Percentiles rank a stretch among this genome's conserved stretches.
phyloP scores from a whole-genome alignment of 2,888 invertebrate genomes.

The Graphium colonna region DNA sequence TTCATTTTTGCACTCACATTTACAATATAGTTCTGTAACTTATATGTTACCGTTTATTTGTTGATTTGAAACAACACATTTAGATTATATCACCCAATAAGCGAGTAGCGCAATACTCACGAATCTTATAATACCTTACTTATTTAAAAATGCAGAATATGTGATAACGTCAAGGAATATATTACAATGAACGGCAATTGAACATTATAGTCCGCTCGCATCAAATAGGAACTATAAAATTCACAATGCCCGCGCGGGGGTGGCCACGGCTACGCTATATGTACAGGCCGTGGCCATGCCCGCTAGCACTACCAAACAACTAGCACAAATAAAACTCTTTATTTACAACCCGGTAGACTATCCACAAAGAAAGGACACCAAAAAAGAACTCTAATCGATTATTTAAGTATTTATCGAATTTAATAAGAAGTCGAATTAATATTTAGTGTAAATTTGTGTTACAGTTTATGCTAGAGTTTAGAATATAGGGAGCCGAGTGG shows the following conservation, averaged over 20 bases:
- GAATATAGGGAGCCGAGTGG: conserved; percentile 75
- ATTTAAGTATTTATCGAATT: conserved; percentile 46
- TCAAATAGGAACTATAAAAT: conserved; percentile 80
- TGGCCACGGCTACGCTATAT: conserved; percentile 45
- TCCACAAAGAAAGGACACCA: conserved; percentile 65
- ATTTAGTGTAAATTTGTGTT: conserved; percentile 66
- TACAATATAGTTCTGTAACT: conserved; percentile 76
- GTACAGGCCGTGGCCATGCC: conserved; percentile 50
- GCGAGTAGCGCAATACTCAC: conserved; percentile 75
- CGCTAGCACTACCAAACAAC: conserved; percentile 61
- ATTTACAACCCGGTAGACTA: conserved; percentile 63
- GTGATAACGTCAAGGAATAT: conserved; percentile 78
- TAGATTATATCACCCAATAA: conserved; percentile 79
- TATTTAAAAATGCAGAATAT: conserved; percentile 78
- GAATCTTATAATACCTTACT: conserved; percentile 70
- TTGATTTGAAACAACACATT: conserved; percentile 72
- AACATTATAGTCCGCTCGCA: conserved; percentile 80
- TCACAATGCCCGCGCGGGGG: conserved; percentile 71
- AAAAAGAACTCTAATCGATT: conserved; percentile 59
- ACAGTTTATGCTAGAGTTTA: conserved; percentile 75
- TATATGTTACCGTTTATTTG: conserved; percentile 65
- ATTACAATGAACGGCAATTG: conserved; percentile 77
- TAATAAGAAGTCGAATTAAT: conserved; percentile 58
- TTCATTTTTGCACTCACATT: conserved; percentile 80
- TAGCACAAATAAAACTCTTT: conserved; percentile 70